Evolutionary conservation across 2,888 invertebrate species (phyloP).

Genomic region (Cenopis cana): DNA sequence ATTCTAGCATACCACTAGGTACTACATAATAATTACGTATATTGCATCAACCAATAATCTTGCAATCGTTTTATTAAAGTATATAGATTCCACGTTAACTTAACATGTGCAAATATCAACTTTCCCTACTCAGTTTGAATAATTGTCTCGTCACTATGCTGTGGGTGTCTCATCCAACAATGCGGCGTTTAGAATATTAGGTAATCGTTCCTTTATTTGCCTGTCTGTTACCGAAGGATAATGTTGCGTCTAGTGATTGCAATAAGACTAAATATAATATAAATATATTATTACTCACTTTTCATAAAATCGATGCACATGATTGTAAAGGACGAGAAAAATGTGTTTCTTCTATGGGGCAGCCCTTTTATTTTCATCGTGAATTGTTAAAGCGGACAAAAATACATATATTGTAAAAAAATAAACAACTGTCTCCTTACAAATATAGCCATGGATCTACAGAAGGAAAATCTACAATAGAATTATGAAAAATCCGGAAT

Average conservation of each 20-base stretch:
- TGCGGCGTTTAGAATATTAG: constrained; percentile 22
- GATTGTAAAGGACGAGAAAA: too few relatives aligned
- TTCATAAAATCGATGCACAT: too few relatives aligned
- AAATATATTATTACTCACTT: too few relatives aligned
- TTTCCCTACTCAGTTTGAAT: constrained; percentile 35
- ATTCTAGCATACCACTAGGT: not conserved
- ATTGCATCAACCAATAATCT: constrained; percentile 17
- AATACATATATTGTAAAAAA: too few relatives aligned
- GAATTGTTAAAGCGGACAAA: too few relatives aligned
- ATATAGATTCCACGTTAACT: constrained; percentile 4
- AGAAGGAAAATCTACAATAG: not conserved
- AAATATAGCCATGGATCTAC: too few relatives aligned
- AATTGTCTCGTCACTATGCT: constrained; percentile 31
- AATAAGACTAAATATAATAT: too few relatives aligned
- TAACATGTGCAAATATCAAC: constrained; percentile 32
- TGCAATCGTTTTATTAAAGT: constrained; percentile 19
- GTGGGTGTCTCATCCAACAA: constrained; percentile 29
- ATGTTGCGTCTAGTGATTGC: not conserved
- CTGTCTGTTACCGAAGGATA: not conserved
- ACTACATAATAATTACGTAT: constrained; percentile 6
- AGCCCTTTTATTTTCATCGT: too few relatives aligned
- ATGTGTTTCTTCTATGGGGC: too few relatives aligned
- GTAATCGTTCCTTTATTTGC: constrained; percentile 17
- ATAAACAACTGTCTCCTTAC: too few relatives aligned
- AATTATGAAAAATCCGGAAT: not conserved